phyloP scores from a whole-genome alignment of 2,113 vertebrate species.

The Platichthys flesus region DNA sequence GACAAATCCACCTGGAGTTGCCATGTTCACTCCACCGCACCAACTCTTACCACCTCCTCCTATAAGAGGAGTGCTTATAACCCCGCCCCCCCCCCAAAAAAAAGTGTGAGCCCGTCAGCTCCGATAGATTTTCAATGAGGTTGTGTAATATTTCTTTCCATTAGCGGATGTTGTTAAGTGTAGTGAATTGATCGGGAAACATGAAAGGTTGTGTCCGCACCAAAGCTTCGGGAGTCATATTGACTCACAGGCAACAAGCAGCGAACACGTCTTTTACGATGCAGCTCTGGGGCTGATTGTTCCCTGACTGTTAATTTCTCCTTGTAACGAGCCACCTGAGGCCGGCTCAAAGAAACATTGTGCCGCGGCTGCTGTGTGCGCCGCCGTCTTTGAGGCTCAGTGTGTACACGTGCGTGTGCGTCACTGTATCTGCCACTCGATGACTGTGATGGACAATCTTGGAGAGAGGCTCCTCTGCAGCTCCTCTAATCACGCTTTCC shows the following conservation, averaged over 20 bases:
- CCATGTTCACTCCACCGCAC: conserved; percentile 15
- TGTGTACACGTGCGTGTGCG: conserved; percentile 11
- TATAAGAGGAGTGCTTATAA: conserved; percentile 30
- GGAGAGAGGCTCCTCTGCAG: conserved; percentile 4
- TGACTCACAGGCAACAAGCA: conserved; percentile 59
- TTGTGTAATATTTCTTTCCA: conserved; percentile 58
- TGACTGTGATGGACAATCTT: conserved; percentile 53
- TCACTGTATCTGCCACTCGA: conserved; percentile 32
- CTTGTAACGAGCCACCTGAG: conserved; percentile 68
- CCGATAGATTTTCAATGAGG: conserved; percentile 51
- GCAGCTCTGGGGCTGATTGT: conserved; percentile 65
- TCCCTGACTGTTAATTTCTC: conserved; percentile 70
- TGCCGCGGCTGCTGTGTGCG: conserved; percentile 34
- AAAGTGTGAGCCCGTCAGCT: not conserved
- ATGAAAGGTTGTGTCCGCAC: conserved; percentile 42
- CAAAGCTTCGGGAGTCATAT: conserved; percentile 45
- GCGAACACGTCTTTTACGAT: conserved; percentile 57
- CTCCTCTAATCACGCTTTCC: conserved; percentile 38
- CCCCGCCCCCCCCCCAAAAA: conserved; percentile 25
- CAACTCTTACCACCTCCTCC: conserved; percentile 8
- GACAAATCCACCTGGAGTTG: conserved; percentile 64
- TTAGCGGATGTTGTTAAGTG: conserved; percentile 60
- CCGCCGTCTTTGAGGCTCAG: conserved; percentile 27
- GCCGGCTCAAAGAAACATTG: conserved; percentile 27
- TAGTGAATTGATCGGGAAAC: conserved; percentile 62